Percentiles rank a stretch among this genome's conserved stretches.
phyloP scores from a whole-genome alignment of 1,140 invertebrate species.

The Lineus longissimus region DNA sequence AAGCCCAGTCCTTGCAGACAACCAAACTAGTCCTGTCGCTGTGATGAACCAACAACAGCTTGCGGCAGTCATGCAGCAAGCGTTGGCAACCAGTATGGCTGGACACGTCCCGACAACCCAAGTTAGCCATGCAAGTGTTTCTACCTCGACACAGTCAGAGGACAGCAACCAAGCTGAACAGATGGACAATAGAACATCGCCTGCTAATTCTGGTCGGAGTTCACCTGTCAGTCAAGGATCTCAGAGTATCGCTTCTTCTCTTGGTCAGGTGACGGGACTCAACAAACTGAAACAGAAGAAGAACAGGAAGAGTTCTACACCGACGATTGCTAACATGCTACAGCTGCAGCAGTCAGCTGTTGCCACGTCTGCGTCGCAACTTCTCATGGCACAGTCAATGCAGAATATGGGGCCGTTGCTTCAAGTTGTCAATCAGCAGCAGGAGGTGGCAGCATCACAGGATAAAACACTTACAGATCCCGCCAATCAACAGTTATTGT shows the following conservation, averaged over 20 bases:
- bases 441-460: neutral
- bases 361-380: neutral
- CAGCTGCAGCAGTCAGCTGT: slow-evolving; percentile 56
- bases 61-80: neutral
- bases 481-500: slow-evolving; percentile 1
- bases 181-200: neutral
- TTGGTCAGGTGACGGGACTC: neutral
- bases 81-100: neutral
- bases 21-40: neutral
- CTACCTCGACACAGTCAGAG: neutral
- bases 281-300: slow-evolving; percentile 62
- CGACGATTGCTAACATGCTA: slow-evolving; percentile 71
- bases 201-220: neutral
- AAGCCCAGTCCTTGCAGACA: neutral
- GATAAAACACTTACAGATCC: neutral
- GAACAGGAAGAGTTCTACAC: slow-evolving; percentile 68
- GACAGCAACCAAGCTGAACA: neutral
- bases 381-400: neutral
- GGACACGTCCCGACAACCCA: neutral
- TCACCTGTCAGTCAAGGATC: neutral
- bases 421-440: neutral
- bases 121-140: neutral
- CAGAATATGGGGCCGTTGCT: too few relatives aligned
- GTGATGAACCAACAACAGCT: slow-evolving; percentile 3
- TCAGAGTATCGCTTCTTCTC: neutral